These are phyloP conservation scores for Heliconius sara DNA, from an alignment of 2,888 invertebrate species.

Conservation along the genomic window DNA sequence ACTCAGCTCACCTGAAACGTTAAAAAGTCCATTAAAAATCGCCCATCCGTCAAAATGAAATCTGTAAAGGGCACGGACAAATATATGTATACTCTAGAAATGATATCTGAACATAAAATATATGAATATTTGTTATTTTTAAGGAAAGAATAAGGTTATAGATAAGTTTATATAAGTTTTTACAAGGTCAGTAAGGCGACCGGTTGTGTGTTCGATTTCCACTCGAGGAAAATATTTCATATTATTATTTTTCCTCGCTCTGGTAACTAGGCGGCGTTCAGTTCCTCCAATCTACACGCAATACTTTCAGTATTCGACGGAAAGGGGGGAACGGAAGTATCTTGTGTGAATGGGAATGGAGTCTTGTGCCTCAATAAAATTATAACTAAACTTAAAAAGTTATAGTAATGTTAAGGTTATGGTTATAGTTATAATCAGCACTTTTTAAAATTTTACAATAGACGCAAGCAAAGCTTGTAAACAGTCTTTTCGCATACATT, in stretches of 20 bases:
- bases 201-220: neutral
- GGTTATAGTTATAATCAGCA: no score
- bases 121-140: neutral
- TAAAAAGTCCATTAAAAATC: conserved; percentile 43
- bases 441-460: no score
- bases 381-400: no score
- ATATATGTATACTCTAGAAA: neutral
- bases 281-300: neutral
- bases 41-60: conserved; percentile 42
- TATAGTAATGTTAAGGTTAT: no score
- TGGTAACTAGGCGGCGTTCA: neutral
- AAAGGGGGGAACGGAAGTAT: neutral
- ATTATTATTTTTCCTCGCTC: neutral
- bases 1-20: conserved; percentile 68
- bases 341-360: neutral
- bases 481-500: no score
- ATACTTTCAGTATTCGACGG: neutral
- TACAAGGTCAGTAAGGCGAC: neutral
- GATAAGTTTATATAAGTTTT: no score
- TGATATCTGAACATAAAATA: neutral
- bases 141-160: no score
- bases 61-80: conserved; percentile 24
- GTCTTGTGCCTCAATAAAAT: no score
- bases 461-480: no score
- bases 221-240: neutral